Base-by-base conservation (phyloP, 2,797 vertebrate species). In the Coracias cyanogaster region DNA sequence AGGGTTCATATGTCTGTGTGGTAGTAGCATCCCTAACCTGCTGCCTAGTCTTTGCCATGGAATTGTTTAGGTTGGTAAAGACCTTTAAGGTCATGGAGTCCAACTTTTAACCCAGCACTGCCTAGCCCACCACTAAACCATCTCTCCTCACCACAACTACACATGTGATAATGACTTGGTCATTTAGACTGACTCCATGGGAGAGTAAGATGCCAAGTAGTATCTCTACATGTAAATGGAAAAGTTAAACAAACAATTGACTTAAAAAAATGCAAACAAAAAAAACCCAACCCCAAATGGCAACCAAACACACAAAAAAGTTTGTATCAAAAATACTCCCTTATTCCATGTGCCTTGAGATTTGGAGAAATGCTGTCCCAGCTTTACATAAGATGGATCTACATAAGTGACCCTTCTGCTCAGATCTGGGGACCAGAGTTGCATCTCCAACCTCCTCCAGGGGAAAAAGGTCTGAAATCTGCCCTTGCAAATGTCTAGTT, bases 391-490 rank as follows among this genome's bases (percentile, higher is more conserved):
- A 15, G 17, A 28, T 45, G 25, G 10, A 25, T 15, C 5, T 22
- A 0, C 3, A 1, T 20, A 4, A 73, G 4, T 8, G 12, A n/a
- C 3, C 8, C 7, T 3, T 61, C 22, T 57, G 18, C 41, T 24
- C 7, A 35, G 41, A 31, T 5, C 49, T 69, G 62, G n/a, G 25
- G 10, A 39, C 1, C 6, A 21, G 37, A 9, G 3, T 3, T 35
- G 7, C 9, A 12, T 60, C 12, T 88, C 20, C 18, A 16, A 52
- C 4, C 10, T 71, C 4, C 10, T 15, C 9, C 43, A 33, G 25
- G 35, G 17, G 3, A 39, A 43, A 21, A 66, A 52, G 35, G 15
- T 52, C 46, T 60, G 26, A 35, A 37, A 51, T 43, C 6, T 79
- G 28, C 66, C 46, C 45, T 73, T 48, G 64, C 39, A 80, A 58